phyloP scores from a whole-genome alignment of 2,888 invertebrate species.

The Campaea margaritaria region DNA sequence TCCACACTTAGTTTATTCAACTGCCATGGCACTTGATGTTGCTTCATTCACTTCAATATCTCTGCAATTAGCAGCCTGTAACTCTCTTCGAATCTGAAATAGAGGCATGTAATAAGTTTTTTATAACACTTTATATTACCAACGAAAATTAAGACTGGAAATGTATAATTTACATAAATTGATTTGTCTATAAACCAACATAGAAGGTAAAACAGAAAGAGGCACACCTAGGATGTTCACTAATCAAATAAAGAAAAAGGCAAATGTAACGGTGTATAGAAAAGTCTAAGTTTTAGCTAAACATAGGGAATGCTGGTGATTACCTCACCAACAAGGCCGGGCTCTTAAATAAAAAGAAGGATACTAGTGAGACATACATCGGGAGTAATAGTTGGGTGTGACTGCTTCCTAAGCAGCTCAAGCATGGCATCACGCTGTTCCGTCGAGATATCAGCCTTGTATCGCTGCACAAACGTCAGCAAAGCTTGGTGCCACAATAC shows the following conservation, averaged over 20 bases:
- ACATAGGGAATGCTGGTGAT: too few species aligned
- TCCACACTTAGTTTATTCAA: conserved; percentile 58
- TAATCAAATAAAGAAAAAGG: too few species aligned
- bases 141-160: too few species aligned
- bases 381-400: conserved; percentile 89
- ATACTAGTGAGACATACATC: conserved; percentile 73
- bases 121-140: not conserved
- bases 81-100: conserved; percentile 91
- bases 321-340: too few species aligned
- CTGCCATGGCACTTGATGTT: conserved; percentile 61
- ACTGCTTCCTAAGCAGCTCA: conserved; percentile 90
- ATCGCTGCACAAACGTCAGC: conserved; percentile 96
- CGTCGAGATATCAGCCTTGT: conserved; percentile 96
- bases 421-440: conserved; percentile 96
- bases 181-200: too few species aligned
- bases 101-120: conserved; percentile 11
- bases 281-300: too few species aligned
- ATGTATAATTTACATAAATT: too few species aligned
- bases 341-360: too few species aligned
- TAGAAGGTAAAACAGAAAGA: too few species aligned
- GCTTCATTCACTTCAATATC: conserved; percentile 87
- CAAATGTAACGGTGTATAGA: too few species aligned
- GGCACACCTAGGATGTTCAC: too few species aligned
- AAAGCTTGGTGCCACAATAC: conserved; percentile 99
- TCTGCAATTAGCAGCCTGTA: conserved; percentile 92